Evolutionary conservation across 1,140 invertebrate species (phyloP).

Genomic region (Aradophagus sp.): DNA sequence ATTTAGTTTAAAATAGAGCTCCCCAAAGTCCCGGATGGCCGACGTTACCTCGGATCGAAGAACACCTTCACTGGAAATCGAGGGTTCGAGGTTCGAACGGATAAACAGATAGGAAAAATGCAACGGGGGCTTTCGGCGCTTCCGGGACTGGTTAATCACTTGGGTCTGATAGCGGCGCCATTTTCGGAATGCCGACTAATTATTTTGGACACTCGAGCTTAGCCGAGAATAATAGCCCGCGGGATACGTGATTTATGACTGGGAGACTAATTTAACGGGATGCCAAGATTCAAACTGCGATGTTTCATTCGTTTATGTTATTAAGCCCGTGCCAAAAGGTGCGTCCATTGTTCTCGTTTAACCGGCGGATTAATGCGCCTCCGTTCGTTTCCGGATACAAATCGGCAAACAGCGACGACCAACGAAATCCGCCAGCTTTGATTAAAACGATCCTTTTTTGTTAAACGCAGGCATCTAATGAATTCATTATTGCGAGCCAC

Average conservation of each 20-base stretch:
- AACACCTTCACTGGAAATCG: constrained; percentile 14
- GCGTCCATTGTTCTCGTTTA: constrained; percentile 35
- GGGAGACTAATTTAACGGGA: constrained; percentile 34
- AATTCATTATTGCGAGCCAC: background rate
- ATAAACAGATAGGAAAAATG: constrained; percentile 44
- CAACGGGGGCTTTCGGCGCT: constrained; percentile 19
- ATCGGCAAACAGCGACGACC: constrained; percentile 14
- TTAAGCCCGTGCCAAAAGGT: constrained; percentile 18
- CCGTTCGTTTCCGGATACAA: constrained; percentile 19
- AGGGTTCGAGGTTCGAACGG: constrained; percentile 17
- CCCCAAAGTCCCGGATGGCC: constrained; percentile 50
- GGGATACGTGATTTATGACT: constrained; percentile 50
- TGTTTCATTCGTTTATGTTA: constrained; percentile 41
- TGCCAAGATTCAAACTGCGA: constrained; percentile 23
- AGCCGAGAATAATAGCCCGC: constrained; percentile 52
- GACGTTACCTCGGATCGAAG: constrained; percentile 2
- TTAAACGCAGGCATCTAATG: background rate
- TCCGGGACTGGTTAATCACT: constrained; percentile 45
- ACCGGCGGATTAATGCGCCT: constrained; percentile 5
- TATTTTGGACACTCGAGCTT: constrained; percentile 53
- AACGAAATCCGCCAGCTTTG: constrained; percentile 2
- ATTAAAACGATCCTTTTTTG: constrained; percentile 19
- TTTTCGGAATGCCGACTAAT: constrained; percentile 53
- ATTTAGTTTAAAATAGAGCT: constrained; percentile 70
- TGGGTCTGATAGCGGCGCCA: constrained; percentile 38